These are phyloP conservation scores for Rhopalosiphum nymphaeae DNA, from an alignment of 2,888 invertebrate species.

Conservation along the genomic window DNA sequence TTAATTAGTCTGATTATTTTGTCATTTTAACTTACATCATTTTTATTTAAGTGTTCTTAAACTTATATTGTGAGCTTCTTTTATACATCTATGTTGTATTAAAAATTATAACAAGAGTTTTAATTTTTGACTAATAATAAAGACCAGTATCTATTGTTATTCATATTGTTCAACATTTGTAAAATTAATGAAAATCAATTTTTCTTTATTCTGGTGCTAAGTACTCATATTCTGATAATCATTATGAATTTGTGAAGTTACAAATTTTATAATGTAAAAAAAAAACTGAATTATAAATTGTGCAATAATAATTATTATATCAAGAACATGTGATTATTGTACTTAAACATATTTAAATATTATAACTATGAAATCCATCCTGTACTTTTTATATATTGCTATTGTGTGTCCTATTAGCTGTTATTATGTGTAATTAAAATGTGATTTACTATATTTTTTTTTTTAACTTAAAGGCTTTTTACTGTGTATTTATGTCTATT, in stretches of 20 bases:
- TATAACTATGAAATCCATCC: slow-evolving; percentile 49
- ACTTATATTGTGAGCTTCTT: slow-evolving; percentile 18
- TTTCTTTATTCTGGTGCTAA: slow-evolving; percentile 31
- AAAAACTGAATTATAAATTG: slow-evolving; percentile 11
- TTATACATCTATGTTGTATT: slow-evolving; percentile 29
- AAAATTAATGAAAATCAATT: background rate
- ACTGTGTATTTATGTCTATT: slow-evolving; percentile 27
- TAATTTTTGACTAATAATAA: slow-evolving; percentile 26
- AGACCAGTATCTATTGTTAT: background rate
- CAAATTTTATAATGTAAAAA: slow-evolving; percentile 15
- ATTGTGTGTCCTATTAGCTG: slow-evolving; percentile 62
- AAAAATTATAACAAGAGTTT: slow-evolving; percentile 21
- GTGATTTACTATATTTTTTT: slow-evolving; percentile 61
- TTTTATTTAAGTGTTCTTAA: slow-evolving; percentile 39
- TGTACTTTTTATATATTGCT: slow-evolving; percentile 58
- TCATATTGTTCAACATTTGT: slow-evolving; percentile 23
- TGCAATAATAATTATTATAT: slow-evolving; percentile 49
- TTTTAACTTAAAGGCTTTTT: slow-evolving; percentile 37
- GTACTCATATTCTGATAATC: slow-evolving; percentile 22
- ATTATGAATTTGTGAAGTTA: background rate
- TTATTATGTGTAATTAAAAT: slow-evolving; percentile 63
- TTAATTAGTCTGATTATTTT: slow-evolving; percentile 61
- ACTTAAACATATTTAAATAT: slow-evolving; percentile 47
- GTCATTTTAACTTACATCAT: slow-evolving; percentile 32
- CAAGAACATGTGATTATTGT: slow-evolving; percentile 49